These are phyloP conservation scores for Drosophila parthenogenetica DNA, from an alignment of 2,888 invertebrate species.

Conservation along the genomic window DNA sequence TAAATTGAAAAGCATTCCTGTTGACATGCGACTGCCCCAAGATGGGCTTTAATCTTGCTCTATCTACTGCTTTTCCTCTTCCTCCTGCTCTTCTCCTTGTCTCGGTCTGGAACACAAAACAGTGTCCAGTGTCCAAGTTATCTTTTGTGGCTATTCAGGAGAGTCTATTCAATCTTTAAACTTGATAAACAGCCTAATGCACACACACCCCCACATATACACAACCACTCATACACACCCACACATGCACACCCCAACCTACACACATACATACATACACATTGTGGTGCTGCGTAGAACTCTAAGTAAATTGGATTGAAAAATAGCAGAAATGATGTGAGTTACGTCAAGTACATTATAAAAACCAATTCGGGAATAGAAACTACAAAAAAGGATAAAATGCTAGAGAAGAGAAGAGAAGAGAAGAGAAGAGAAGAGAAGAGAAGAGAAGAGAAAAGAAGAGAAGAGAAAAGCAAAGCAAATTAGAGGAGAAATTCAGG, in stretches of 20 bases:
- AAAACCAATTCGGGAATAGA: slow-evolving; percentile 18
- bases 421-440: too few relatives aligned
- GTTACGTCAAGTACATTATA: slow-evolving; percentile 28
- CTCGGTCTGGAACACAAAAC: slow-evolving; percentile 23
- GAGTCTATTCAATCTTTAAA: slow-evolving; percentile 68
- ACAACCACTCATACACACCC: slow-evolving; percentile 4
- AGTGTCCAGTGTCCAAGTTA: slow-evolving; percentile 53
- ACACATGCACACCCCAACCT: slow-evolving; percentile 16
- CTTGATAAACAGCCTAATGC: slow-evolving; percentile 75
- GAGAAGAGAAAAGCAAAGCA: neutral
- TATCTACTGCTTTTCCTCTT: neutral
- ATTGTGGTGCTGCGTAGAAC: slow-evolving; percentile 7
- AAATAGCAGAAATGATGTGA: slow-evolving; percentile 24
- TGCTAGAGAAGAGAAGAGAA: neutral
- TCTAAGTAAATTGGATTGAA: slow-evolving; percentile 51
- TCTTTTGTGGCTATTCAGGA: slow-evolving; percentile 56
- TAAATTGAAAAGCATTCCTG: slow-evolving; percentile 66
- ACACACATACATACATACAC: slow-evolving; percentile 2
- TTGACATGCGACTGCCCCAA: slow-evolving; percentile 54
- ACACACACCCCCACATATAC: slow-evolving; percentile 25
- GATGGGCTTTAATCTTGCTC: too few relatives aligned
- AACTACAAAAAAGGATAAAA: slow-evolving; percentile 3
- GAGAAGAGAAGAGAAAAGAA: too few relatives aligned
- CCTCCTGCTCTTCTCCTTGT: neutral
- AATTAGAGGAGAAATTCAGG: neutral